phyloP scores from a whole-genome alignment of 2,113 vertebrate species.

The Phrynosoma blainvillii region DNA sequence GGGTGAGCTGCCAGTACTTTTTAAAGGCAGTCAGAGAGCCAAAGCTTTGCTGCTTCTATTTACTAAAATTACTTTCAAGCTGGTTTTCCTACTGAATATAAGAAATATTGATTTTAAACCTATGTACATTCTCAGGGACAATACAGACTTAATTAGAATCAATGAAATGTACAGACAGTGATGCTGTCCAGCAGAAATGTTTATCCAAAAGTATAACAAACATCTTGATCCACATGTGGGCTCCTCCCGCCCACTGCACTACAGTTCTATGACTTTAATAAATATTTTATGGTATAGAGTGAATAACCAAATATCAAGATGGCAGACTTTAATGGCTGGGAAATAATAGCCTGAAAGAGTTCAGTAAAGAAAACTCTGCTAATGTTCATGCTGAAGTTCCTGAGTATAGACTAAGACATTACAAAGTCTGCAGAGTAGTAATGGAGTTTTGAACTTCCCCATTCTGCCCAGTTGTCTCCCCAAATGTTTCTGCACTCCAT shows the following conservation, averaged over 20 bases:
- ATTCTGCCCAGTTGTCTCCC: background rate
- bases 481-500: background rate
- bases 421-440: background rate
- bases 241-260: conserved; percentile 61
- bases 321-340: conserved; percentile 64
- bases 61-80: conserved; percentile 63
- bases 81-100: conserved; percentile 73
- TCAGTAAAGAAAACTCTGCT: conserved; percentile 51
- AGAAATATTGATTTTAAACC: conserved; percentile 75
- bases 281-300: conserved; percentile 80
- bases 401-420: background rate
- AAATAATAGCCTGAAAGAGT: conserved; percentile 60
- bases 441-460: background rate
- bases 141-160: conserved; percentile 83
- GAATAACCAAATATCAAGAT: conserved; percentile 63
- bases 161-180: conserved; percentile 82
- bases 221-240: conserved; percentile 66
- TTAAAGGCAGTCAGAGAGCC: conserved; percentile 57
- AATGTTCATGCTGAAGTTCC: conserved; percentile 30
- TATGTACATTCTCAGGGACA: conserved; percentile 77
- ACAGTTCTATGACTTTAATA: conserved; percentile 78
- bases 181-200: conserved; percentile 75
- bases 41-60: conserved; percentile 66
- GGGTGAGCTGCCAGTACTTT: conserved; percentile 54
- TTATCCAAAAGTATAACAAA: conserved; percentile 74